phyloP scores from a whole-genome alignment of 2,113 vertebrate genomes.

The Hylia prasina region DNA sequence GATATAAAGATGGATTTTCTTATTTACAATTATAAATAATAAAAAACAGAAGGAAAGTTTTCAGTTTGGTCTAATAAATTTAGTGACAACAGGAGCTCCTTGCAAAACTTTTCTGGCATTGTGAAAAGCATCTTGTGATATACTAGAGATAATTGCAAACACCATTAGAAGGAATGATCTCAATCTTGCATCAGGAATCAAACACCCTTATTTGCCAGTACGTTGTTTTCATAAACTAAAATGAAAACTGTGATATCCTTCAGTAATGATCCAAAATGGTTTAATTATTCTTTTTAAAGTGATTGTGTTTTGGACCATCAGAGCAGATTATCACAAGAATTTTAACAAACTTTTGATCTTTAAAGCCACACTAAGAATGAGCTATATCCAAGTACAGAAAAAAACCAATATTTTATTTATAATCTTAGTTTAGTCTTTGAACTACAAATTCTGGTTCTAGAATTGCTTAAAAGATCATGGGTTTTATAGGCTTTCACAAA shows the following conservation, averaged over 20 bases:
- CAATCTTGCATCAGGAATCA: not conserved
- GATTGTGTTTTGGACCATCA: not conserved
- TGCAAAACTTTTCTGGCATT: not conserved
- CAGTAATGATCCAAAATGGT: slow-evolving; percentile 2
- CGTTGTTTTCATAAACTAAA: not conserved
- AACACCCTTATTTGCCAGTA: not conserved
- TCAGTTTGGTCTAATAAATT: not conserved
- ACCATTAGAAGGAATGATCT: not conserved
- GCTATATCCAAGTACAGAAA: slow-evolving; percentile 82
- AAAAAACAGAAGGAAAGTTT: not conserved
- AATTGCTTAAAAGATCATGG: slow-evolving; percentile 90
- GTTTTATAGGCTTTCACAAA: slow-evolving; percentile 85
- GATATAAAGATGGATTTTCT: not conserved
- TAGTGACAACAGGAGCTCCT: not conserved
- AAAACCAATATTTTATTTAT: slow-evolving; percentile 96
- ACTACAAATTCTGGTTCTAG: slow-evolving; percentile 98
- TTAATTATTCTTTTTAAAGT: not conserved
- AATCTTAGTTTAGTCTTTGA: slow-evolving; percentile 93
- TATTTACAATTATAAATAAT: not conserved
- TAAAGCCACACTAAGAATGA: slow-evolving; percentile 72
- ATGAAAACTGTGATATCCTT: slow-evolving; percentile 8
- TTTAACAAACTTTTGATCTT: slow-evolving; percentile 37
- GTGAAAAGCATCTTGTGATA: not conserved
- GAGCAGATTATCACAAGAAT: not conserved
- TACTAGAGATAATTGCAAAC: not conserved